Evolutionary conservation across 2,113 vertebrate species (phyloP), one percentile per base, ranked within the genome.

Genomic region (Pyxicephalus adspersus): DNA sequence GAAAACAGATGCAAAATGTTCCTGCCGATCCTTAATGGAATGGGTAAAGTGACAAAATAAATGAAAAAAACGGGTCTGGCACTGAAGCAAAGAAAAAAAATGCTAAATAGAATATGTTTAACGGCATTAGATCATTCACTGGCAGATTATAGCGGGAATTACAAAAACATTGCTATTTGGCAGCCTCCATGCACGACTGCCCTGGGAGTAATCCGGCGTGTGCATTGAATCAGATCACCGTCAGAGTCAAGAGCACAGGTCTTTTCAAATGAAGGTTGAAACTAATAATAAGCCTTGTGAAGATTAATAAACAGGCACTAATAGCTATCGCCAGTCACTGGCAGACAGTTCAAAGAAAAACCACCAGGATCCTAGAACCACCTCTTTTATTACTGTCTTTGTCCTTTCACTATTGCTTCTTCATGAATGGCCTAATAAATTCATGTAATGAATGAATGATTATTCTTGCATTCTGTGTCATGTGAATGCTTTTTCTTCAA

Each of bases 11-110:
- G 79, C 68, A 81, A 81, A 81, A 81, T 81, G 79, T 81, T 73
- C 68, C 63, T 81, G 45, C 34, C 29, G 19, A 50, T 73, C 50
- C 68, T 81, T 81, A 81, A 81, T 81, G 79, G 79, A 73, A 81
- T 81, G 79, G 79, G 79, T 81, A 81, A 81, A 74, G 79, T 64
- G 79, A 81, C 79, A 34, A 54, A 87, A 76, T 83, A 83, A 76
- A 52, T 38, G 4, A 79, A n/a, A 86, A 26, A 70, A 80, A 77
- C 23, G 77, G 61, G 1, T 0, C 3, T 82, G 83, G 80, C 34
- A 83, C 9, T 67, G 81, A 0, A n/a, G 38, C 22, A 52, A 29
- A 45, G 76, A 83, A 74, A 87, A 79, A 64, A 76, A 51, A 83
- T 38, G 77, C 79, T 85, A 74, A 75, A 26, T 26, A 83, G 74